A percentile compares a stretch with the other conserved stretches of the same genome.
phyloP scores from a whole-genome alignment of 2,888 invertebrate species.

The Drosophila phalerata region DNA sequence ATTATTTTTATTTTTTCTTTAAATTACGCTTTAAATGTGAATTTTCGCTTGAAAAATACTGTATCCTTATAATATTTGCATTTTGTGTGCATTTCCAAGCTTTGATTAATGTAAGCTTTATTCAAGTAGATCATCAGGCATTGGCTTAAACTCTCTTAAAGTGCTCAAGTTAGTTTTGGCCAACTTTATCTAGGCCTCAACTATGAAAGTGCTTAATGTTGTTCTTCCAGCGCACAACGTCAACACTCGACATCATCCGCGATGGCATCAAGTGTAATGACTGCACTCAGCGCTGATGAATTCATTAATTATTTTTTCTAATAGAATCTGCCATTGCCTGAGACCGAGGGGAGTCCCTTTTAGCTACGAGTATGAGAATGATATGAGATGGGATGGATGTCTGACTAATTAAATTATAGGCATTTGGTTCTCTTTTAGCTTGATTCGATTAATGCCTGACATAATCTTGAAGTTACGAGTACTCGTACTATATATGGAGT shows the following conservation, averaged over 20 bases:
- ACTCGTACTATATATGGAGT: slow-evolving; percentile 7
- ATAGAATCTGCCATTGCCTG: slow-evolving; percentile 36
- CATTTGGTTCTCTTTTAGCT: slow-evolving; percentile 31
- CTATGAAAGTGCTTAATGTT: slow-evolving; percentile 42
- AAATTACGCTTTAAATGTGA: no score
- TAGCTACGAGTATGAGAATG: slow-evolving; percentile 8
- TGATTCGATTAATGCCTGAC: slow-evolving; percentile 60
- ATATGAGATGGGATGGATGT: slow-evolving; percentile 23
- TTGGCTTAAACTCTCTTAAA: slow-evolving; percentile 38
- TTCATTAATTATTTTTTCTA: slow-evolving; percentile 76
- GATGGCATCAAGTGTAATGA: slow-evolving; percentile 61
- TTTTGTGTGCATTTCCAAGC: no score
- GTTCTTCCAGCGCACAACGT: slow-evolving; percentile 27
- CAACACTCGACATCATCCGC: slow-evolving; percentile 32
- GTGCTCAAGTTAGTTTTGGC: slow-evolving; percentile 41
- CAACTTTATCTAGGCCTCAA: slow-evolving; percentile 40
- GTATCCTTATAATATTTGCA: no score
- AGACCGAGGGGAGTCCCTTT: slow-evolving; percentile 14
- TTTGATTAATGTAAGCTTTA: slow-evolving; percentile 1
- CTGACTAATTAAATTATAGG: slow-evolving; percentile 70
- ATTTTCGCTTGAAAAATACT: no score
- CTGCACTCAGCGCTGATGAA: slow-evolving; percentile 76
- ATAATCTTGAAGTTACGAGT: slow-evolving; percentile 47
- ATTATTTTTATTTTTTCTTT: no score
- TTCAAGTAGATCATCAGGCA: slow-evolving; percentile 10